These are phyloP conservation scores for Morpho helenor DNA, from an alignment of 2,888 invertebrate species.

Conservation along the genomic window DNA sequence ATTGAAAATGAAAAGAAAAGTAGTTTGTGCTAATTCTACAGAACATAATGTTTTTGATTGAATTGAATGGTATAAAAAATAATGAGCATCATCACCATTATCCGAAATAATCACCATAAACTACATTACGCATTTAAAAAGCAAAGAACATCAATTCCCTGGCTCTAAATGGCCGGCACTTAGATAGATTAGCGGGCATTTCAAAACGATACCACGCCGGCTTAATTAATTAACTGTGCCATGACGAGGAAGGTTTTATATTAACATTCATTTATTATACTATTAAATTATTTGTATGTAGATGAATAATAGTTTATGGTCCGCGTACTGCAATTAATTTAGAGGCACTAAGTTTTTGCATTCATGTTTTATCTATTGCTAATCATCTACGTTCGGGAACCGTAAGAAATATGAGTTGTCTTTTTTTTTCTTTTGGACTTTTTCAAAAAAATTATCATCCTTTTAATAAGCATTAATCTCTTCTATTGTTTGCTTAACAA, in stretches of 20 bases:
- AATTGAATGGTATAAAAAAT: neutral
- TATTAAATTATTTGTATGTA: conserved; percentile 13
- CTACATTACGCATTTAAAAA: conserved; percentile 14
- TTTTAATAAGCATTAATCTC: too few relatives aligned
- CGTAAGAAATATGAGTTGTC: too few relatives aligned
- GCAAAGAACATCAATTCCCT: conserved; percentile 18
- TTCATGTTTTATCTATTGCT: neutral
- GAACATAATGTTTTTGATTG: too few relatives aligned
- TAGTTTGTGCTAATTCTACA: too few relatives aligned
- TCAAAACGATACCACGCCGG: conserved; percentile 39
- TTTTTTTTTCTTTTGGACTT: too few relatives aligned
- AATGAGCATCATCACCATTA: conserved; percentile 14
- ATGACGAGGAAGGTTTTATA: conserved; percentile 30
- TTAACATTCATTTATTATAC: conserved; percentile 13
- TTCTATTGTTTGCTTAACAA: too few relatives aligned
- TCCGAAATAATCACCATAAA: conserved; percentile 14
- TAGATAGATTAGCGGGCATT: conserved; percentile 53
- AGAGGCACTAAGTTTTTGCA: neutral
- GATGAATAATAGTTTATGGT: neutral
- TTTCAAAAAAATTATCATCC: too few relatives aligned
- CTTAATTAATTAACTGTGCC: conserved; percentile 54
- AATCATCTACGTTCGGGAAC: too few relatives aligned
- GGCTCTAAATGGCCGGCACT: conserved; percentile 31
- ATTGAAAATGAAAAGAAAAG: too few relatives aligned
- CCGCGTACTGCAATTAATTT: neutral